Base-by-base conservation (phyloP, 2,888 invertebrate genomes). In the Nomada fabriciana region DNA sequence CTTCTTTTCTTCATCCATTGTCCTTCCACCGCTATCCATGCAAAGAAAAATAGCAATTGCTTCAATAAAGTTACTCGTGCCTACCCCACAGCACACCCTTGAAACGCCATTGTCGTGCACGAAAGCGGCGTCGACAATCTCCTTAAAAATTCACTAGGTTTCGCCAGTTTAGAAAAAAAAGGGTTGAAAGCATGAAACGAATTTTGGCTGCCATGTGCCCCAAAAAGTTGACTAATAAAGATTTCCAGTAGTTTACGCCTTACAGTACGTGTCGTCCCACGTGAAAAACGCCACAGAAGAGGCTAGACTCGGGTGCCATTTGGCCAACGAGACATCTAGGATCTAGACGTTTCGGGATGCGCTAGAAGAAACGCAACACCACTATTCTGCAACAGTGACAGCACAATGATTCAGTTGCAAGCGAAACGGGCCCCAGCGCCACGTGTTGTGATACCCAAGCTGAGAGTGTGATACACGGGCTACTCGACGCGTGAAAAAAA, bases 371-470 rank as follows among this genome's bases (percentile, higher is more conserved):
- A 81, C 71, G 47, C 63, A 81, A 82, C 57, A 71, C 71, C 71
- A 4, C 64, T 59, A 36, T 68, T 82, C 81, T 71, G 82, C 82
- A 75, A 80, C 76, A 68, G 4, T 18, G 63, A 15, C 63, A 18
- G 57, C 43, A 69, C 57, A 69, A 72, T 36, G 74, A 75, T 80
- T 71, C 81, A 60, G 53, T 73, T 1, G 61, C 70, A 72, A 71
- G 68, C 81, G 71, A 67, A 76, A 71, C 76, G 53, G 64, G 42
- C 73, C 42, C 13, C 50, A 15, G 13, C 68, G 55, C 50, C 65
- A 29, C n/a, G 63, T 72, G 80, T 80, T 80, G 67, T 72, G 80
- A 80, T 72, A 80, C 67, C 72, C 65, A 42, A 64, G 65, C 67
- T n/a, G 61, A 23, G 61, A 25, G 74, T 67, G 70, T 11, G 82